phyloP scores from a whole-genome alignment of 2,797 vertebrate genomes.

The Sebastes taczanowskii region DNA sequence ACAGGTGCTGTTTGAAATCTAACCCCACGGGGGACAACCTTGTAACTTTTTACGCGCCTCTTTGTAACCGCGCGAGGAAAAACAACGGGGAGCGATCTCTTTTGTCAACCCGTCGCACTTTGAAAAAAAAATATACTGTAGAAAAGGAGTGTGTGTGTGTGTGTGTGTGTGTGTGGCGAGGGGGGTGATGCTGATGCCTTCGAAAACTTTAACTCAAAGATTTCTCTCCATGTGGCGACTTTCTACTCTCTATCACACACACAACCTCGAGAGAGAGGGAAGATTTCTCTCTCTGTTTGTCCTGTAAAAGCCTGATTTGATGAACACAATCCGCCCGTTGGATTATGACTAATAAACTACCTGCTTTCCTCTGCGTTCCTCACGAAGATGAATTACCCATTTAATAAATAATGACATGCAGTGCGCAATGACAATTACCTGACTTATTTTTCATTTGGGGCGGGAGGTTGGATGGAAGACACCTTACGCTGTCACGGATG shows the following conservation, averaged over 20 bases:
- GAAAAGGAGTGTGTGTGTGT: conserved; percentile 40
- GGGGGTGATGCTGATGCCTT: conserved; percentile 56
- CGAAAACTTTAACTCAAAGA: conserved; percentile 77
- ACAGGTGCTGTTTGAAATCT: conserved; percentile 87
- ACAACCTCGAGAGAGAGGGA: conserved; percentile 38
- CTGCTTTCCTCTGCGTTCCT: conserved; percentile 70
- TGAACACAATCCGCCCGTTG: conserved; percentile 39
- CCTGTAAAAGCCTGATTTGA: conserved; percentile 57
- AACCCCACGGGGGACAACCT: conserved; percentile 85
- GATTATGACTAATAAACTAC: conserved; percentile 80
- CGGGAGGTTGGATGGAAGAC: conserved; percentile 67
- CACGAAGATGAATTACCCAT: conserved; percentile 84
- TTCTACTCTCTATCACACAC: conserved; percentile 14
- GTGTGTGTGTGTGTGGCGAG: conserved; percentile 19
- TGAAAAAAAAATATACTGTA: conserved; percentile 64
- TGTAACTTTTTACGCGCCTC: conserved; percentile 83
- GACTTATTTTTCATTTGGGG: conserved; percentile 82
- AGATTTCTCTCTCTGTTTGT: conserved; percentile 45
- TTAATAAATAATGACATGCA: conserved; percentile 85
- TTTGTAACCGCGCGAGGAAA: conserved; percentile 76
- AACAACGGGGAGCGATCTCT: conserved; percentile 76
- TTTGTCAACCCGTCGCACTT: conserved; percentile 74
- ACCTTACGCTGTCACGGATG: conserved; percentile 83
- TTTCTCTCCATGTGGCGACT: conserved; percentile 67
- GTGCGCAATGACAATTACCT: conserved; percentile 87